phyloP scores from a whole-genome alignment of 2,113 vertebrate species.

The Eidolon helvum region DNA sequence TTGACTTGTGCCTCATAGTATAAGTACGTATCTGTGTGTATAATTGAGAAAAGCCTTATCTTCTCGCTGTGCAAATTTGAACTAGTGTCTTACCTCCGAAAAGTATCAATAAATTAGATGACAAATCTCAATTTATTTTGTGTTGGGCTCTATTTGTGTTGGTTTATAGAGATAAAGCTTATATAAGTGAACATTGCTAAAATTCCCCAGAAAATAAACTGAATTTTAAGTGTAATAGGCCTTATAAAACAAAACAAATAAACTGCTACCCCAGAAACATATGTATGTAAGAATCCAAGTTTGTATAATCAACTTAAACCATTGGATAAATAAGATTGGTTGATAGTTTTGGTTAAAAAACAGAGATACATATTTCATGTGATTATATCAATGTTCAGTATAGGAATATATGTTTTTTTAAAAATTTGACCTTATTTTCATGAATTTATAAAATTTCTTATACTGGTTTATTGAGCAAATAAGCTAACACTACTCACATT shows the following conservation, averaged over 20 bases:
- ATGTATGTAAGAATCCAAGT: neutral
- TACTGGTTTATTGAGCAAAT: neutral
- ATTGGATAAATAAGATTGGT: neutral
- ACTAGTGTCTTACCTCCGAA: neutral
- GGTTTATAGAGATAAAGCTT: neutral
- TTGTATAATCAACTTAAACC: neutral
- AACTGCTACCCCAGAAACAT: neutral
- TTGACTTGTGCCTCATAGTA: neutral
- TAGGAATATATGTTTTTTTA: neutral
- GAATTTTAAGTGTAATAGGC: neutral
- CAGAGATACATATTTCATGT: neutral
- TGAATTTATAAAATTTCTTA: neutral
- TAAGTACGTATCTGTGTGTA: neutral
- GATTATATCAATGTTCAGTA: neutral
- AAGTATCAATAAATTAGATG: neutral
- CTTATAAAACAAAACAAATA: conserved; percentile 11
- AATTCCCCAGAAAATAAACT: neutral
- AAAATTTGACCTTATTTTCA: neutral
- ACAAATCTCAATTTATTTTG: neutral
- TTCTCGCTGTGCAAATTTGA: neutral
- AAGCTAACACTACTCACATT: neutral
- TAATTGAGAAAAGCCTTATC: neutral
- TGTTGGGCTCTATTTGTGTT: neutral
- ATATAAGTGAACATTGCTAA: neutral
- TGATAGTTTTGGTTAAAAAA: neutral